Conservation (phyloP, 2,797 vertebrate genomes). For the Typhlichthys subterraneus region DNA sequence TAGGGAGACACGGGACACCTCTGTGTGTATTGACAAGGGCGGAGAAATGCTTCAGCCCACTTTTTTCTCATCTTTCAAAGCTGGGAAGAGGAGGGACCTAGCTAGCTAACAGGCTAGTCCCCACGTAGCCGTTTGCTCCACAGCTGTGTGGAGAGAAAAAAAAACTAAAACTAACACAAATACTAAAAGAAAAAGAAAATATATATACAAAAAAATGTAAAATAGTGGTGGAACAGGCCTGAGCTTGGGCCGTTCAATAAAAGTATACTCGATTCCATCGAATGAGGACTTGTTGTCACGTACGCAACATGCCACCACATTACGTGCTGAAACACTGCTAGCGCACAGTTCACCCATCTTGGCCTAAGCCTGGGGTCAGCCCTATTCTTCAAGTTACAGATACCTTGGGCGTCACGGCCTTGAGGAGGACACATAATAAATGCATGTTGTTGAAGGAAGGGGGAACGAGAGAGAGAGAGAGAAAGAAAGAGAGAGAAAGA, state of each 20-base stretch:
- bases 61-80: neutral
- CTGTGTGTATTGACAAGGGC: no score
- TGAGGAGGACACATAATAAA: slow-evolving; percentile 40
- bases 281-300: neutral
- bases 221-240: neutral
- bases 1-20: no score
- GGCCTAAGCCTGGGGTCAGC: neutral
- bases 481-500: slow-evolving; percentile 44
- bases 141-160: neutral
- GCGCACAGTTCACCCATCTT: slow-evolving; percentile 2
- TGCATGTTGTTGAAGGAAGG: slow-evolving; percentile 29
- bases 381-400: slow-evolving; percentile 40
- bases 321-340: neutral
- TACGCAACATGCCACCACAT: slow-evolving; percentile 9
- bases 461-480: slow-evolving; percentile 36
- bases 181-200: no score
- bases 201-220: no score
- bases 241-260: no score
- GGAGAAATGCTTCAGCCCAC: neutral
- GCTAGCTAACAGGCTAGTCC: neutral
- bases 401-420: slow-evolving; percentile 46
- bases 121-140: neutral
- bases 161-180: no score
- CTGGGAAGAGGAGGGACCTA: neutral
- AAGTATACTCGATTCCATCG: no score